Base-by-base conservation (phyloP, 2,113 vertebrate species). In the Gracilinanus agilis region DNA sequence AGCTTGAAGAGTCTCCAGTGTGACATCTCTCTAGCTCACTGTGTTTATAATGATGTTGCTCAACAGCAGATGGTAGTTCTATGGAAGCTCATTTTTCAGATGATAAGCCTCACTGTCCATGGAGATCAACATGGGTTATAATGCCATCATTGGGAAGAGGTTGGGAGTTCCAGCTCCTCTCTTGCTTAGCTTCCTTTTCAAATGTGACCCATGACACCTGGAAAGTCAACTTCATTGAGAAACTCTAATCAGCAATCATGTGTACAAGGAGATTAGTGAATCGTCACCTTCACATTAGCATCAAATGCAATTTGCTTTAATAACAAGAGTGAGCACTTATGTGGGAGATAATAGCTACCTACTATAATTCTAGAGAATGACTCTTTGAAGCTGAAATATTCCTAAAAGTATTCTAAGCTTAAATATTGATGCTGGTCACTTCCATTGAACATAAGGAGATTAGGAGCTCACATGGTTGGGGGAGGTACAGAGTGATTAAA, bases 11-110 rank as follows among this genome's bases (percentile, higher is more conserved):
- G 16, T n/a, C 12, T 75, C 61, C n/a, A 75, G 67, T 40, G 67
- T 83, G 67, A 40, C n/a, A 83, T 83, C 21, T 40, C 24, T 53
- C 55, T 54, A 83, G 53, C 7, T n/a, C 11, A 4, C 27, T 49
- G 67, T 53, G 27, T 7, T 44, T 91, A 0, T 0, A 34, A 40
- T 9, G 8, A 54, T 40, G 27, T 2, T 7, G 7, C n/a, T 34
- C n/a, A 25, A 25, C 4, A 55, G 91, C 29, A 93, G 90, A n/a
- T 53, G 49, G 53, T 16, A 1, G 0, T 44, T 34, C 75, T 90
- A 34, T 24, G 25, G 83, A 83, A 92, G 58, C 23, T 3, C 27
- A 75, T 10, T 2, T 49, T 91, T 89, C 6, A 55, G 29, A 55
- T 83, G 67, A 40, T 83, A 25, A 83, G n/a, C 8, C 16, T 44